These are phyloP conservation scores for Sigmodon hispidus DNA, from an alignment of 2,113 vertebrate genomes.

Conservation along the genomic window DNA sequence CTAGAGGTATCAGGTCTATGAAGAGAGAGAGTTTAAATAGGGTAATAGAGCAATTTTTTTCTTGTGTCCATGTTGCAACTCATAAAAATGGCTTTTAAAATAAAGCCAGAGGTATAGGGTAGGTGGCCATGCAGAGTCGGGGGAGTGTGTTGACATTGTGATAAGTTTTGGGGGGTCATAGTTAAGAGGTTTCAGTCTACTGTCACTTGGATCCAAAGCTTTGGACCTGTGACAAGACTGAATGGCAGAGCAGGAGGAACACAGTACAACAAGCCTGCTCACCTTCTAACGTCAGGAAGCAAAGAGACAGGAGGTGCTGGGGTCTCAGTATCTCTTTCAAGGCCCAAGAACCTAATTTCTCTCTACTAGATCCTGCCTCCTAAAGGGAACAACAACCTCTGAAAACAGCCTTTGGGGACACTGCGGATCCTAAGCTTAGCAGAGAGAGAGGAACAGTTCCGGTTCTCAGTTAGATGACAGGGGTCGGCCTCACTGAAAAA, in stretches of 20 bases:
- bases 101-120: neutral
- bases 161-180: neutral
- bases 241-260: neutral
- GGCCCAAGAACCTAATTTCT: neutral
- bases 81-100: neutral
- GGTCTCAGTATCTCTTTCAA: neutral
- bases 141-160: neutral
- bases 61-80: neutral
- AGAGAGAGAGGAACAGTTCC: rapidly evolving
- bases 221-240: neutral
- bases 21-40: neutral
- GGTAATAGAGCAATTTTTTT: neutral
- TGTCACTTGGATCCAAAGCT: neutral
- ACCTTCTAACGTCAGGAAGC: neutral
- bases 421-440: neutral
- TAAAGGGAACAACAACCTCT: neutral
- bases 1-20: neutral
- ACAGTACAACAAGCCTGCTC: neutral
- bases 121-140: neutral
- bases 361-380: neutral
- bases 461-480: neutral
- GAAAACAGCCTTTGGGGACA: neutral
- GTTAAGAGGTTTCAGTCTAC: neutral
- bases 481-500: neutral
- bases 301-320: neutral